Evolutionary conservation across 2,113 vertebrate species (phyloP), one percentile per base, ranked within the genome.

Genomic region (Eubucco bourcierii): DNA sequence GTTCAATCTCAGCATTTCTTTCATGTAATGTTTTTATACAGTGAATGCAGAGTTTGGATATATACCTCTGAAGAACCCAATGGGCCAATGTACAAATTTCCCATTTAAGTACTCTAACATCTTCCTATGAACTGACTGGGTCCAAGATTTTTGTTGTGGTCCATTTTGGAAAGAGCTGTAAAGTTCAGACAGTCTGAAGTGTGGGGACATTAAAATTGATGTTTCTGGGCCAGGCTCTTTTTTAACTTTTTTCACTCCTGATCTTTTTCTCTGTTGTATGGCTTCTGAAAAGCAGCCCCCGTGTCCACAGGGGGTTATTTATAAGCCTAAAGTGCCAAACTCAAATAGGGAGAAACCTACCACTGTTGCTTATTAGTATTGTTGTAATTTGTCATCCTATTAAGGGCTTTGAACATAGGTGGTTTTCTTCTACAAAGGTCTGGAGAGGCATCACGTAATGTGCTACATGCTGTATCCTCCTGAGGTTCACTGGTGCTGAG

Each of bases 341-440:
- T 2, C 27, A 41, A 64, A 20, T 0, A 50, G 11, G 11, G 14
- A 58, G 19, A 46, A 89, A 46, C 25, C 12, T 2, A 1, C 2
- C 4, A 27, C 34, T 28, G 25, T 21, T 47, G 46, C 53, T 64
- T 31, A 31, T 31, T 3, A 46, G 41, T 41, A 55, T 15, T 87
- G 64, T 44, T 34, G 16, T 39, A 37, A 59, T 61, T 77, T 75
- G 31, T 28, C 37, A 20, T 10, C 31, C 44, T 11, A 1, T 55
- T 60, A 8, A 24, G 61, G 0, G 7, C 27, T n/a, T 21, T 14
- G 47, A 29, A 24, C 1, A 2, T 0, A 25, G 75, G 1, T 2
- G 46, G 10, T 41, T 31, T 50, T 58, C 28, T 10, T 0, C 39
- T 19, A 37, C 56, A 2, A 15, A 67, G 73, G 39, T 29, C 52